phyloP scores from a whole-genome alignment of 2,888 invertebrate genomes.

The Nemotelus nigrinus region DNA sequence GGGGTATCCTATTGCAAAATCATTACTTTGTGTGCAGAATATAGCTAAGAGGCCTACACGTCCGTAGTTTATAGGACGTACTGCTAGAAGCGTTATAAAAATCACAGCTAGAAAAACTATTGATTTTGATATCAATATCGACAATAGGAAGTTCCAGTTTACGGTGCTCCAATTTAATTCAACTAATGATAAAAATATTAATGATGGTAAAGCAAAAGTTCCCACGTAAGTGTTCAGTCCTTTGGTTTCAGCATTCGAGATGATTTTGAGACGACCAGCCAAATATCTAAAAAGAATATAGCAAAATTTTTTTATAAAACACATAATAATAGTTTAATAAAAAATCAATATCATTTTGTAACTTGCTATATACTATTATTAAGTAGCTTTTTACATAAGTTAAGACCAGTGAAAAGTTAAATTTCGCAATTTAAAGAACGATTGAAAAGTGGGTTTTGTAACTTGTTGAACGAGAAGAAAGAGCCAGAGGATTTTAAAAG shows the following conservation, averaged over 20 bases:
- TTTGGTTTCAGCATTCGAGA: conserved; percentile 84
- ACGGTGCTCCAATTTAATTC: conserved; percentile 83
- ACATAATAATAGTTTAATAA: background rate
- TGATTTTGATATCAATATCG: conserved; percentile 86
- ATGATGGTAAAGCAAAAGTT: conserved; percentile 89
- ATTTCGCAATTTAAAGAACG: too few relatives aligned
- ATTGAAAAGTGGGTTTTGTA: too few relatives aligned
- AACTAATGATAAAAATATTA: conserved; percentile 91
- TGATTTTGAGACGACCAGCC: conserved; percentile 84
- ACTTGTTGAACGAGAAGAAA: too few relatives aligned
- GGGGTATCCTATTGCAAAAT: conserved; percentile 96
- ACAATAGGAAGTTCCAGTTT: conserved; percentile 90
- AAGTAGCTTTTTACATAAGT: background rate
- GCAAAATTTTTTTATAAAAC: conserved; percentile 38
- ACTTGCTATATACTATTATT: background rate
- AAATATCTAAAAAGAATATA: conserved; percentile 72
- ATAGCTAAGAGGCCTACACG: conserved; percentile 92
- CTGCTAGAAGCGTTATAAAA: conserved; percentile 78
- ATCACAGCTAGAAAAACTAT: conserved; percentile 84
- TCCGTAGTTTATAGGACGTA: conserved; percentile 83
- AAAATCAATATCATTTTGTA: background rate
- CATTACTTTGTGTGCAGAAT: conserved; percentile 96
- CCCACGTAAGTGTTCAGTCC: conserved; percentile 93
- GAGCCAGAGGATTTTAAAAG: too few relatives aligned
- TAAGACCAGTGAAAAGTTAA: too few relatives aligned